These are phyloP conservation scores for Drosophila ogumai DNA, from an alignment of 1,140 invertebrate species.

Conservation along the genomic window DNA sequence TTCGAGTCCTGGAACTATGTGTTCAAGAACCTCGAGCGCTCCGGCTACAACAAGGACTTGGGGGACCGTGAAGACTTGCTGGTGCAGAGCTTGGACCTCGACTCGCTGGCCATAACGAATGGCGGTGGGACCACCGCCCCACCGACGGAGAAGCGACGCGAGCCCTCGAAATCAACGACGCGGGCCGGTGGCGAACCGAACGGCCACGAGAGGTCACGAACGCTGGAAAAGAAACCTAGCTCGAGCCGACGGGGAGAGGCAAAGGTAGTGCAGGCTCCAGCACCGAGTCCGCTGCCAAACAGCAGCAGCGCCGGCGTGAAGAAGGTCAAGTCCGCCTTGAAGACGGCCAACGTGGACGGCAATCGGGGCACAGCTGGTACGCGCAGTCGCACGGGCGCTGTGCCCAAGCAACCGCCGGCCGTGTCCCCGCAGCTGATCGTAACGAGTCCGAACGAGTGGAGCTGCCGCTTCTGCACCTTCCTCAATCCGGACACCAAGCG, in stretches of 20 bases:
- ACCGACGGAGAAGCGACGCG: slow-evolving; percentile 62
- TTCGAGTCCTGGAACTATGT: slow-evolving; percentile 92
- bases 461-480: slow-evolving; percentile 89
- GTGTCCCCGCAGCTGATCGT: slow-evolving; percentile 72
- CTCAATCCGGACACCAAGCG: slow-evolving; percentile 87
- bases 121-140: slow-evolving; percentile 23
- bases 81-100: slow-evolving; percentile 76
- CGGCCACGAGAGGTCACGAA: slow-evolving; percentile 57
- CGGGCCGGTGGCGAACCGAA: slow-evolving; percentile 10
- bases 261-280: slow-evolving; percentile 45
- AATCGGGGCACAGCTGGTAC: slow-evolving; percentile 36
- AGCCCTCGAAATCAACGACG: slow-evolving; percentile 21
- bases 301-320: slow-evolving; percentile 59
- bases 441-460: slow-evolving; percentile 86
- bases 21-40: slow-evolving; percentile 90
- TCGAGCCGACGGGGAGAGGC: slow-evolving; percentile 24
- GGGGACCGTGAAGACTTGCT: slow-evolving; percentile 80
- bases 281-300: slow-evolving; percentile 37
- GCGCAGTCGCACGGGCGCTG: slow-evolving; percentile 51
- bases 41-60: slow-evolving; percentile 89
- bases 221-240: slow-evolving; percentile 56
- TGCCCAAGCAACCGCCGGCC: slow-evolving; percentile 63
- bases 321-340: slow-evolving; percentile 76
- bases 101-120: slow-evolving; percentile 69
- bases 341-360: slow-evolving; percentile 60